Conservation (phyloP, 2,797 vertebrate species). For the Bradypus variegatus region DNA sequence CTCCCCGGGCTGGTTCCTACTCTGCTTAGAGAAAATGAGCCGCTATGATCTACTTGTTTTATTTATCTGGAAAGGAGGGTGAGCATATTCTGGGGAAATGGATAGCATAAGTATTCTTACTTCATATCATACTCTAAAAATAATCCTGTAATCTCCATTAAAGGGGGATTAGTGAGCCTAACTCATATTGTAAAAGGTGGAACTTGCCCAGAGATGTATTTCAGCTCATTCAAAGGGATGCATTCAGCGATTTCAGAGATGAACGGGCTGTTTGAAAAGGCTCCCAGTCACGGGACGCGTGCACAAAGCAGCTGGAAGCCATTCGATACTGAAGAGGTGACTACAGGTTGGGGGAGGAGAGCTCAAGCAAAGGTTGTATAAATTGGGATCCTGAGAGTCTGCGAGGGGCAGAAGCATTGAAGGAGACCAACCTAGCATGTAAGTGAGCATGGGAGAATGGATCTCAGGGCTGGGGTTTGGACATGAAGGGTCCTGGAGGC, state of each 20-base stretch:
- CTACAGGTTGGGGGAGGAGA: neutral
- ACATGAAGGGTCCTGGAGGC: neutral
- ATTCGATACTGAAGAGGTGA: neutral
- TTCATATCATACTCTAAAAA: neutral
- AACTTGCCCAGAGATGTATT: neutral
- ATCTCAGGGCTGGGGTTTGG: neutral
- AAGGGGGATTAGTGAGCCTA: neutral
- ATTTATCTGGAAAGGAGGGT: neutral
- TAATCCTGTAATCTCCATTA: neutral
- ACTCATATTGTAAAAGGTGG: neutral
- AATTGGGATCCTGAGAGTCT: neutral
- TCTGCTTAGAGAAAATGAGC: neutral
- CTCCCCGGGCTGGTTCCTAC: too few species aligned
- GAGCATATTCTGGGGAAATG: neutral
- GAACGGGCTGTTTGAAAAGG: neutral
- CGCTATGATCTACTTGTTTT: neutral
- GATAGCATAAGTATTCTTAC: neutral
- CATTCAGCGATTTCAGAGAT: neutral
- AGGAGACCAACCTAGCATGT: neutral
- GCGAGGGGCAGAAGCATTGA: neutral
- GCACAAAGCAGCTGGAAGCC: neutral
- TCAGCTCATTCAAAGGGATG: constrained; percentile 3
- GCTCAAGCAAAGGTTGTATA: neutral
- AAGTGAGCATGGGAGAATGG: neutral
- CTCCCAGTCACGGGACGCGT: accelerated